These are phyloP conservation scores for Nomada fucata DNA, from an alignment of 2,888 invertebrate genomes.

Conservation along the genomic window DNA sequence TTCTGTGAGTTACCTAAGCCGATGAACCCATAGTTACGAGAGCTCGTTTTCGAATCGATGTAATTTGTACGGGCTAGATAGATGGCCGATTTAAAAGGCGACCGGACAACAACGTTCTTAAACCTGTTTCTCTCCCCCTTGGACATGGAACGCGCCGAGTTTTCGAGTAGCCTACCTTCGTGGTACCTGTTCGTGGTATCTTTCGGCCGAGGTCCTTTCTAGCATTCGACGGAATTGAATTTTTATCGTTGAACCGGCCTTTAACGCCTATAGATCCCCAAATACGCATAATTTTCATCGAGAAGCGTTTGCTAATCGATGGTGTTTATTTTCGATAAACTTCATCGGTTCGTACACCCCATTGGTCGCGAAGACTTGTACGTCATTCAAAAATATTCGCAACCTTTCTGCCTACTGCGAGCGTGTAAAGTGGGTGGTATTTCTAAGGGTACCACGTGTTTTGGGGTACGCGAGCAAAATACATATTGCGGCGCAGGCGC, in stretches of 20 bases:
- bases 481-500: constrained; percentile 71
- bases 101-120: constrained; percentile 68
- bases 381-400: constrained; percentile 20
- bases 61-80: constrained; percentile 53
- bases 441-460: constrained; percentile 63
- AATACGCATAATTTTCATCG: not conserved
- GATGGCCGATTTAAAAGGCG: constrained; percentile 70
- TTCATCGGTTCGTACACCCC: not conserved
- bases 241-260: not conserved
- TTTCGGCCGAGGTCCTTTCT: constrained; percentile 38
- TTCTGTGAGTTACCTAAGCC: constrained; percentile 30
- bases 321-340: not conserved
- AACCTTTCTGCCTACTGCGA: constrained; percentile 9
- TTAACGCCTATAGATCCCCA: not conserved
- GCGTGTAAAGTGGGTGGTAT: constrained; percentile 9
- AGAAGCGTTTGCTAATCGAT: not conserved
- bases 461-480: constrained; percentile 43
- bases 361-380: not conserved
- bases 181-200: constrained; percentile 45
- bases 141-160: constrained; percentile 68
- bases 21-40: not conserved
- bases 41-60: constrained; percentile 35
- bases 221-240: constrained; percentile 36
- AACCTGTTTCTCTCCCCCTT: constrained; percentile 72
- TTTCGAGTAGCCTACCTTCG: constrained; percentile 66